Base-by-base conservation (phyloP, 2,888 invertebrate species). In the Drosophila parthenogenetica region DNA sequence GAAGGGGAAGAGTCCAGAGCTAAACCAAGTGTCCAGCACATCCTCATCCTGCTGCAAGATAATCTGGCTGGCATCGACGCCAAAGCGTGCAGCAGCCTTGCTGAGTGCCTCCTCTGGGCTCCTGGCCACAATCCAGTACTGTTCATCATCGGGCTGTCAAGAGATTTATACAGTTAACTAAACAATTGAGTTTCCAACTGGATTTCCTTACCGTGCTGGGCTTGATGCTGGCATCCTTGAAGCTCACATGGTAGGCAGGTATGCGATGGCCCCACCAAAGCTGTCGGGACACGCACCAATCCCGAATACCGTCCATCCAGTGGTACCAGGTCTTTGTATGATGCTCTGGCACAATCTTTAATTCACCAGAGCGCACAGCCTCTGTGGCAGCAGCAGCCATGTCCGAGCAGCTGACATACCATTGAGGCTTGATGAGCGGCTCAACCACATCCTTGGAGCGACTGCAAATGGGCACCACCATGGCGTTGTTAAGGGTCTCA, bases 231-330 rank as follows among this genome's bases (percentile, higher is more conserved):
- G 91, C 73, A 88, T 93, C 94, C 62, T 93, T 93, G 61, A 95
- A 92, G 10, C 93, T 94, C 13, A 97, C 95, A 89, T 94, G 95
- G 91, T 99, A 99, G 0, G 98, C 98, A 0, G 99, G 99, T 78
- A 99, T 98, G 64, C 97, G 95, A 92, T 99, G 99, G 1, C 99
- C 99, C 99, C 99, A 99, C 99, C 99, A 99, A 60, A 99, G 93
- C 92, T 99, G 99, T 1, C 97, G 94, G 0, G 99, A 99, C 66
- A 99, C 97, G 92, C 99, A 99, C 99, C 99, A 99, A 92, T 99
- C 99, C 4, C 98, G 94, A 79, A 98, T 98, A 89, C 97, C 97
- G 89, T 97, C 97, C 94, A 99, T 96, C 99, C 99, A 99, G 90
- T 96, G 95, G 92, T 95, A 96, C 99, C 99, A 99, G 35, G 95